Percentiles rank a stretch among this genome's conserved stretches.
Evolutionary conservation across 1,140 invertebrate genomes (phyloP).

Genomic region (Saxidomus purpurata): DNA sequence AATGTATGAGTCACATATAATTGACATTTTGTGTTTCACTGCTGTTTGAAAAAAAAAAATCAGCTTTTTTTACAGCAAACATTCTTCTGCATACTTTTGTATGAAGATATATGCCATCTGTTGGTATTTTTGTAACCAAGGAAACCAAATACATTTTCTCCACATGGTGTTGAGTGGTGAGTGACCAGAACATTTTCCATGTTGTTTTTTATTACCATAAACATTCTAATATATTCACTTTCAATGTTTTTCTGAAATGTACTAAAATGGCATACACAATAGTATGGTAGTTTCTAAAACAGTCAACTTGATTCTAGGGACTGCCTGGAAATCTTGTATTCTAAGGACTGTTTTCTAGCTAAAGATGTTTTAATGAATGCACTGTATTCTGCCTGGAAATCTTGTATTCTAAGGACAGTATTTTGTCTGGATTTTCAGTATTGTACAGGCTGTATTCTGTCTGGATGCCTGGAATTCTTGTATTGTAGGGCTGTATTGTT

Average conservation of each 20-base stretch:
- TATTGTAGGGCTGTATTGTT: no score
- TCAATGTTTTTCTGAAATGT: no score
- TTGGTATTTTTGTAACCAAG: slow-evolving; percentile 37
- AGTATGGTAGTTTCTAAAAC: background rate
- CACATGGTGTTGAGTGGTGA: slow-evolving; percentile 14
- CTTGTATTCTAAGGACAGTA: no score
- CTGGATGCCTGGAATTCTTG: no score
- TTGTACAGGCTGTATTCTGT: no score
- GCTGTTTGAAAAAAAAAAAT: background rate
- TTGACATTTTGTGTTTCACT: background rate
- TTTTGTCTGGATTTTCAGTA: no score
- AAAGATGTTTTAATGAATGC: no score
- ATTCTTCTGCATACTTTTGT: slow-evolving; percentile 33
- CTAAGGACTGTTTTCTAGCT: no score
- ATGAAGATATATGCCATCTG: slow-evolving; percentile 29
- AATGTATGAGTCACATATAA: background rate
- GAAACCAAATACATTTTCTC: slow-evolving; percentile 24
- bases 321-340: no score
- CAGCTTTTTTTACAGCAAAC: background rate
- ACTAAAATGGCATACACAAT: background rate
- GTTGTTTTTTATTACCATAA: slow-evolving; percentile 15
- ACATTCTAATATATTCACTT: background rate
- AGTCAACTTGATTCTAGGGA: no score
- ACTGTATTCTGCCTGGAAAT: no score
- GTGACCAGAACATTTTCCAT: slow-evolving; percentile 13